These are phyloP conservation scores for Ophiodon elongatus DNA, from an alignment of 2,113 vertebrate species.

Conservation along the genomic window DNA sequence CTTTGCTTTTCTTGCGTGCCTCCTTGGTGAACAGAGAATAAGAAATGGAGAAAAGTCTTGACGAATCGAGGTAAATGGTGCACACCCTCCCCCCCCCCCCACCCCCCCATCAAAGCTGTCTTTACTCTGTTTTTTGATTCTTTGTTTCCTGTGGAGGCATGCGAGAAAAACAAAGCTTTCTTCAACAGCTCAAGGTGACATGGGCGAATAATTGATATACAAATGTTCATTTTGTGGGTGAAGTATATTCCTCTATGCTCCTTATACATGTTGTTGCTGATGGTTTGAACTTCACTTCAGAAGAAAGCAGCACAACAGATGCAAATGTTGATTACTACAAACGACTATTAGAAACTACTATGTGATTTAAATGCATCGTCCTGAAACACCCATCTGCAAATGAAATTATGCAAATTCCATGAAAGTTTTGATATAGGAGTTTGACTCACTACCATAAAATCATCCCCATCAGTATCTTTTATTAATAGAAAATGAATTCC, in stretches of 20 bases:
- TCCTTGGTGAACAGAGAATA: not conserved
- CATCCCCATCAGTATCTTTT: conserved; percentile 38
- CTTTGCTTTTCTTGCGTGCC: not conserved
- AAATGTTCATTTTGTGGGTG: too few relatives aligned
- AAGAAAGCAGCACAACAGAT: not conserved
- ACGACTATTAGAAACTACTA: not conserved
- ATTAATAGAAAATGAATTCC: conserved; percentile 29
- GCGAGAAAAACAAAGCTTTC: too few relatives aligned
- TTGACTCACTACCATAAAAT: conserved; percentile 16
- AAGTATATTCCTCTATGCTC: too few relatives aligned
- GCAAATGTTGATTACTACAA: not conserved
- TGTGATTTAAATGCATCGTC: not conserved
- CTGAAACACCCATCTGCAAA: not conserved
- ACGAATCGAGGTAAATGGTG: too few relatives aligned
- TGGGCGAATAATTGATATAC: not conserved
- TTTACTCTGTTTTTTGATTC: too few relatives aligned
- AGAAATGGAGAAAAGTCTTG: not conserved
- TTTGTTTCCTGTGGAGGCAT: too few relatives aligned
- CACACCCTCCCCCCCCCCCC: too few relatives aligned
- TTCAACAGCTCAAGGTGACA: too few relatives aligned
- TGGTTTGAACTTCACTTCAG: too few relatives aligned
- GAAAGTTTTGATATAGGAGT: conserved; percentile 8
- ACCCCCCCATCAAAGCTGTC: too few relatives aligned
- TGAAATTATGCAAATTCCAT: not conserved
- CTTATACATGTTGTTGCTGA: too few relatives aligned